Conservation (phyloP, 2,888 invertebrate genomes). For the Sturmia bella region DNA sequence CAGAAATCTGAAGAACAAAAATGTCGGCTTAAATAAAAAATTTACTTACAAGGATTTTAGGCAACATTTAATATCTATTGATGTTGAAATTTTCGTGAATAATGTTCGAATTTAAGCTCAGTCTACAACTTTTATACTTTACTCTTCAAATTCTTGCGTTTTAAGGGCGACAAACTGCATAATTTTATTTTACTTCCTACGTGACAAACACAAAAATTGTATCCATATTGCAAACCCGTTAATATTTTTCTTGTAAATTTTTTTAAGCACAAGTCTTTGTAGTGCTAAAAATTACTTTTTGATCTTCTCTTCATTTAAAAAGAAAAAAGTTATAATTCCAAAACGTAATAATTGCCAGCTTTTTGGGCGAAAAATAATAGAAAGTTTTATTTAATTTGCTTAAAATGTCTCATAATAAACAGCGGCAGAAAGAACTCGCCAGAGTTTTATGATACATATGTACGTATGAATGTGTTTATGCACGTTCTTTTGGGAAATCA, state of each 20-base stretch:
- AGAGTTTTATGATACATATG: no score
- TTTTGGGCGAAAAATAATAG: not conserved
- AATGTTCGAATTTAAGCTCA: slow-evolving; percentile 36
- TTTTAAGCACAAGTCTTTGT: no score
- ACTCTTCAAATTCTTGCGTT: slow-evolving; percentile 27
- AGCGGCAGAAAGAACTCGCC: no score
- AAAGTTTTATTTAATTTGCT: not conserved
- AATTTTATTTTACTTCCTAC: slow-evolving; percentile 62
- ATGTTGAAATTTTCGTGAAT: slow-evolving; percentile 44
- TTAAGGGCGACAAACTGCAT: slow-evolving; percentile 33
- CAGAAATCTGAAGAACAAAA: not conserved
- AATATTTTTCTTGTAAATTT: not conserved
- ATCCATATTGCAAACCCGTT: slow-evolving; percentile 46
- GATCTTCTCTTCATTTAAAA: no score
- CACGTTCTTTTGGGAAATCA: no score
- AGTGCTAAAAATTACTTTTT: no score
- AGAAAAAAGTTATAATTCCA: not conserved
- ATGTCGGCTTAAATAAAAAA: not conserved
- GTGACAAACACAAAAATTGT: slow-evolving; percentile 70
- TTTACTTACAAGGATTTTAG: slow-evolving; percentile 71
- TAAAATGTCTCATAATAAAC: no score
- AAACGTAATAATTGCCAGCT: slow-evolving; percentile 9
- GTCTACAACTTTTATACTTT: slow-evolving; percentile 57
- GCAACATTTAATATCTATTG: slow-evolving; percentile 56
- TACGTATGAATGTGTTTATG: no score